These are phyloP conservation scores for Porites evermanni DNA, from an alignment of 92 coral and sea anemone species.

Conservation along the genomic window DNA sequence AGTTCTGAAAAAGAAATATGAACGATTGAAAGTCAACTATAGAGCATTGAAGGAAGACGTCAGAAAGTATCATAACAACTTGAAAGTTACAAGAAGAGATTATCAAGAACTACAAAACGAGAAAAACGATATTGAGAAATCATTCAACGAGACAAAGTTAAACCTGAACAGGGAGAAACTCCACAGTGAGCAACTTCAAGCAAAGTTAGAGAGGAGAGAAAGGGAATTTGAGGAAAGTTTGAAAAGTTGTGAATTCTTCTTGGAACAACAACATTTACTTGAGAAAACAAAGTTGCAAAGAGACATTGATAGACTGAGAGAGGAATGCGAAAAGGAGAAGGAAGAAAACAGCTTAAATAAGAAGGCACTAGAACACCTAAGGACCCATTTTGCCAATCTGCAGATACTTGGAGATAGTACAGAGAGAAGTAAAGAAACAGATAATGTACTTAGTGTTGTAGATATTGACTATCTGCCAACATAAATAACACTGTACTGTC, in stretches of 20 bases:
- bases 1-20: conserved; percentile 73
- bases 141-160: conserved; percentile 44
- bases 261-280: conserved; percentile 70
- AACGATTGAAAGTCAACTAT: conserved; percentile 80
- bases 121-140: conserved; percentile 44
- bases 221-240: conserved; percentile 51
- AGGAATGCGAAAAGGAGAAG: conserved; percentile 67
- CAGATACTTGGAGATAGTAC: conserved; percentile 40
- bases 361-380: conserved; percentile 87
- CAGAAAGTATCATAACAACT: conserved; percentile 61
- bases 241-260: conserved; percentile 49
- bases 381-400: conserved; percentile 81
- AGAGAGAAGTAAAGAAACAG: neutral
- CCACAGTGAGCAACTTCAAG: conserved; percentile 59
- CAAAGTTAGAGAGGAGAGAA: conserved; percentile 54
- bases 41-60: conserved; percentile 92
- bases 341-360: conserved; percentile 78
- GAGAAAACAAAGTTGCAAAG: conserved; percentile 59
- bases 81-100: conserved; percentile 66
- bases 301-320: conserved; percentile 55
- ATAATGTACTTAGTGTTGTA: conserved; percentile 63
- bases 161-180: conserved; percentile 67
- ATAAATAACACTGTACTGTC: neutral
- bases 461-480: conserved; percentile 74
- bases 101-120: conserved; percentile 57